phyloP scores from a whole-genome alignment of 2,888 invertebrate species.

The Alloplasta piceator region DNA sequence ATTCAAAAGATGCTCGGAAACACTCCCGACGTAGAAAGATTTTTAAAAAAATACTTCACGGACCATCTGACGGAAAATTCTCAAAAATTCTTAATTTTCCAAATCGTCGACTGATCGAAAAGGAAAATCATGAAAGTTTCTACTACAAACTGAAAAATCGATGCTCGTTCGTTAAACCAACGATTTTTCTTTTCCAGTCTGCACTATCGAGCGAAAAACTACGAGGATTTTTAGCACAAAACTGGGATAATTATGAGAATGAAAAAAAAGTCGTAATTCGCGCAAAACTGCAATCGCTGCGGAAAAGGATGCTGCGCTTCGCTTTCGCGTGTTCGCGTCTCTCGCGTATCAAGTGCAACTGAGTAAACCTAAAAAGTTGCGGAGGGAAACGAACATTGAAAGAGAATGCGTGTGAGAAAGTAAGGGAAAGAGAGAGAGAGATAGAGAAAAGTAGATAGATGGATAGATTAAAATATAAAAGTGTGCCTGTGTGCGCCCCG shows the following conservation, averaged over 20 bases:
- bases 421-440: background rate
- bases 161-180: too few species aligned
- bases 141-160: too few species aligned
- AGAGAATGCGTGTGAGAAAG: conserved; percentile 1
- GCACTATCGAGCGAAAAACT: too few species aligned
- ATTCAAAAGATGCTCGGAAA: too few species aligned
- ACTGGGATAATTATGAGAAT: background rate
- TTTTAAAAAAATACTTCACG: too few species aligned
- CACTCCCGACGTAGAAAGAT: too few species aligned
- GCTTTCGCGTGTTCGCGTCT: conserved; percentile 43
- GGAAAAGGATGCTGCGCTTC: conserved; percentile 33
- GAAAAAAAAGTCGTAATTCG: background rate
- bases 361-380: conserved; percentile 41
- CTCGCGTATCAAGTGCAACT: conserved; percentile 57
- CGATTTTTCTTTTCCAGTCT: too few species aligned
- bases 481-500: conserved; percentile 38
- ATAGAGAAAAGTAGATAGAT: background rate
- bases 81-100: too few species aligned
- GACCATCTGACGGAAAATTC: too few species aligned
- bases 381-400: conserved; percentile 38
- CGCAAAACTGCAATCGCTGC: background rate
- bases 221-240: too few species aligned
- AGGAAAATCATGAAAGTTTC: too few species aligned
- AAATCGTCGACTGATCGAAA: too few species aligned
- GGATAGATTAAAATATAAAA: conserved; percentile 6